Evolutionary conservation across 2,888 invertebrate species (phyloP).

Genomic region (Bombylius major): DNA sequence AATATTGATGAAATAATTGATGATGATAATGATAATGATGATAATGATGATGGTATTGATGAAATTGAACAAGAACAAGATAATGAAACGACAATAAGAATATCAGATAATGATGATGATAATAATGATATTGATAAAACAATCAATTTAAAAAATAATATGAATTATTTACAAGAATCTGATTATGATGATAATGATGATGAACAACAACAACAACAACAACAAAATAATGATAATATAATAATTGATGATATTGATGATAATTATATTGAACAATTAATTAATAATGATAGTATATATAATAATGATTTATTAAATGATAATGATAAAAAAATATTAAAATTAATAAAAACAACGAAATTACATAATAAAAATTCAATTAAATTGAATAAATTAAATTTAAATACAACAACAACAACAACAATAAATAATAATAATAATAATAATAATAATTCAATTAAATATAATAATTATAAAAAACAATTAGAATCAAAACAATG

Average conservation of each 20-base stretch:
- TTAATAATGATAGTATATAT: no score
- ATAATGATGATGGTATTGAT: neutral
- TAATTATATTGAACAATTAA: no score
- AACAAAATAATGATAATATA: neutral
- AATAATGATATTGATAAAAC: neutral
- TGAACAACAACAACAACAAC: no score
- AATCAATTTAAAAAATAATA: no score
- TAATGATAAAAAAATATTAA: no score
- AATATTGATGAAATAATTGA: neutral
- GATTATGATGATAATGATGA: no score
- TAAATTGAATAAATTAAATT: no score
- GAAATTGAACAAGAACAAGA: neutral
- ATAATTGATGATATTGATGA: slow-evolving; percentile 17
- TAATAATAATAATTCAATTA: slow-evolving; percentile 13
- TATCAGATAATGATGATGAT: neutral
- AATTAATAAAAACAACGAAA: no score
- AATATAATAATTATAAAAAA: slow-evolving; percentile 19
- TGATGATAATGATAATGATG: neutral
- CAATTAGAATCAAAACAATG: slow-evolving; percentile 27
- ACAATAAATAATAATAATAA: slow-evolving; percentile 16
- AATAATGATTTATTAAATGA: no score
- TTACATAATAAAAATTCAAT: no score
- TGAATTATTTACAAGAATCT: no score
- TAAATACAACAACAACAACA: slow-evolving; percentile 9
- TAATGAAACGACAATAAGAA: neutral